Conservation (phyloP, 2,888 invertebrate species). For the Allygus modestus region DNA sequence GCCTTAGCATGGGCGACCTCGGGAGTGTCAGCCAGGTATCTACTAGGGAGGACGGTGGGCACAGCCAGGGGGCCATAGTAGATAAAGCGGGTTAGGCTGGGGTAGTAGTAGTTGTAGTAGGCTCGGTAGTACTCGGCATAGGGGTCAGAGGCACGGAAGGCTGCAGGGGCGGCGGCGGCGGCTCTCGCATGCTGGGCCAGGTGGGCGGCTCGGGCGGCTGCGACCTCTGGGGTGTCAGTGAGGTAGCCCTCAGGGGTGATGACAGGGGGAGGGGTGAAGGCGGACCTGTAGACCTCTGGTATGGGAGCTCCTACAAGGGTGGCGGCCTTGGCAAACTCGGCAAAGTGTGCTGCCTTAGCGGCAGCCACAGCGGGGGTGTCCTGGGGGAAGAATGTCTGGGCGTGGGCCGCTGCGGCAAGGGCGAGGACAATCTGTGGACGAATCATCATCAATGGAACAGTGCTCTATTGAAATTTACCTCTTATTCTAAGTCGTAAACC, state of each 20-base stretch:
- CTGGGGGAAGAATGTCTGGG: neutral
- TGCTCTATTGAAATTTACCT: too few species aligned
- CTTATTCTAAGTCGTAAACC: too few species aligned
- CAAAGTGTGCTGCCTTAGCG: conserved; percentile 58
- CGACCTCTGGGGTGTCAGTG: conserved; percentile 33
- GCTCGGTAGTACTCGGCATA: conserved; percentile 25
- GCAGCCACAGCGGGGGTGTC: conserved; percentile 42
- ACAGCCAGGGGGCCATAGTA: conserved; percentile 12
- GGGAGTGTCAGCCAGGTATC: conserved; percentile 57
- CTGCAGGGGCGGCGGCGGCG: neutral
- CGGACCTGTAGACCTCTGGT: neutral
- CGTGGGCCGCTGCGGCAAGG: neutral
- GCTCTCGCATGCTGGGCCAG: conserved; percentile 8
- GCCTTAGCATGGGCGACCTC: conserved; percentile 48
- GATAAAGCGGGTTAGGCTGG: neutral
- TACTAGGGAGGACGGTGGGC: conserved; percentile 23
- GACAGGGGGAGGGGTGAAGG: neutral
- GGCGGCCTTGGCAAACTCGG: conserved; percentile 47
- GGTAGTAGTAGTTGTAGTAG: conserved; percentile 39
- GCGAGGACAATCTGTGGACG: conserved; percentile 11
- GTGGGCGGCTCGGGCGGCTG: conserved; percentile 26
- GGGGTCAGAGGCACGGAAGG: neutral
- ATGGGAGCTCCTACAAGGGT: neutral
- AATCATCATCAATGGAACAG: neutral
- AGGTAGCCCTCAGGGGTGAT: conserved; percentile 45